Base-by-base conservation (phyloP, 2,888 invertebrate species). In the Sinohyriopsis cumingii region DNA sequence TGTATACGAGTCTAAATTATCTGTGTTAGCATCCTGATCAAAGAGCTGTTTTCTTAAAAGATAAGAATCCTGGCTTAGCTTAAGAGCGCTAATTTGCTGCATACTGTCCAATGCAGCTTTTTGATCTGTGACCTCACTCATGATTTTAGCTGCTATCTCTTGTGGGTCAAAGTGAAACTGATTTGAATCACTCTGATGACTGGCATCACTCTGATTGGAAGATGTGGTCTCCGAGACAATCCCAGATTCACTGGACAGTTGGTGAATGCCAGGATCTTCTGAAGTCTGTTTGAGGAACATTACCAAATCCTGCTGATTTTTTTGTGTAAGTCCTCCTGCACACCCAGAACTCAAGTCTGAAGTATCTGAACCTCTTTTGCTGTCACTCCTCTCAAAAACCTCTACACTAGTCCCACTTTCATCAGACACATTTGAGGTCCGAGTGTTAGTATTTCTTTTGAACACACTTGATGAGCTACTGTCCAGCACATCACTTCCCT, bases 71-170 rank as follows among this genome's bases (percentile, higher is more conserved):
- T 33, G 65, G 22, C 59, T 57, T 22, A 20, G 59, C 22, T 59
- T 56, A 22, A 53, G 45, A 53, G 55, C 71, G 67, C 82, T 86
- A 28, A 80, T 77, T 62, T 73, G 78, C 72, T 87, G 87, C 77
- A 86, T 78, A 15, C 76, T 69, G 67, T 87, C 86, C 18, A 87
- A 77, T 45, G 82, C 83, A 55, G 74, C 77, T 68, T 84, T 82
- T 54, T 86, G 78, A 20, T 69, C 75, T 28, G 82, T 82, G 24
- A 86, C 84, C 73, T 87, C 87, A 33, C 78, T 80, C 77, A 86
- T 78, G n/a, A 86, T 82, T 65, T 83, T 84, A 62, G 81, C 72
- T 12, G 86, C 86, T 63, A 87, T 78, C 64, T 85, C 84, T 57
- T 82, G 74, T 56, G 83, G 85, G 70, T 83, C 78, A 64, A 78